Base-by-base conservation (phyloP, 2,797 vertebrate genomes). In the Sciaenops ocellatus region DNA sequence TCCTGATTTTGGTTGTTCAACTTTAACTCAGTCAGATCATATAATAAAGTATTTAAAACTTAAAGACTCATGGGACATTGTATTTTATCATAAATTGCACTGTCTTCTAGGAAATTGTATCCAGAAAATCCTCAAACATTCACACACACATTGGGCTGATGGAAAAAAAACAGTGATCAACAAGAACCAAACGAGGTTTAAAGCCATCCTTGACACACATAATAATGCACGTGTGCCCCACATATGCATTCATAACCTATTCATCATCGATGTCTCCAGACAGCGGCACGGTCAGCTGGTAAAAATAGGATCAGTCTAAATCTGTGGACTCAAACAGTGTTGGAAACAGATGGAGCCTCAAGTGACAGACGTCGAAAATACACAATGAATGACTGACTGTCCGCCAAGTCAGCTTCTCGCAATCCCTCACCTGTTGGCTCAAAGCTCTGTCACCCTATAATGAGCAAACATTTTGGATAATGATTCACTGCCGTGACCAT, bases 381-480 rank as follows among this genome's bases (percentile, higher is more conserved):
- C 48, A 73, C 16, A 2, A 26, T 13, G 15, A 48, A 63, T 61
- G 69, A 70, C 18, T 26, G 17, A 44, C n/a, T 3, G 30, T 59
- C 60, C 16, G 50, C 48, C 48, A 20, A 57, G 18, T 69, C 44
- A 28, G 79, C 71, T 42, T 70, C 34, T 63, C 56, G 0, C 66
- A 65, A 73, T 79, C 82, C 74, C n/a, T 84, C 89, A 89, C 85
- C 84, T 91, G 86, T 88, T 84, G 56, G n/a, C 70, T 54, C 65
- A 50, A 56, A 82, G 74, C 76, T 79, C 57, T 67, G 76, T 52
- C 48, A 4, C 22, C 38, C 67, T 69, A 76, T 71, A 68, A 87
- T 69, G 74, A 89, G 63, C 67, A 69, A 79, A 82, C 52, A 76
- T 44, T 30, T 10, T 0, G 1, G 70, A 42, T 77, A 73, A 84